phyloP scores from a whole-genome alignment of 2,113 vertebrate species.

The Romanogobio albipinnatus region DNA sequence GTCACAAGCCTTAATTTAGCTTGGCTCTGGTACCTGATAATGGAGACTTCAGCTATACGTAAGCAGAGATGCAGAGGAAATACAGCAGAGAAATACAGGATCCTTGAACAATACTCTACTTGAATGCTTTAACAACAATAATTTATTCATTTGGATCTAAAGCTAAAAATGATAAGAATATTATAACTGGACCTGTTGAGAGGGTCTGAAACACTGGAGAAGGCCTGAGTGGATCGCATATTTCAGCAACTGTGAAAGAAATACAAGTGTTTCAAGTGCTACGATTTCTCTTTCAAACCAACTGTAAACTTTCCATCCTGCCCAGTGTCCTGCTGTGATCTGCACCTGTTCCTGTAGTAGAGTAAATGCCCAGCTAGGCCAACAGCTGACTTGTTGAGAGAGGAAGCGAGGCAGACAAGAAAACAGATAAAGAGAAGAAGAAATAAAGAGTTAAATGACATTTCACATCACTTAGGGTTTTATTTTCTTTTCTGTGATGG shows the following conservation, averaged over 20 bases:
- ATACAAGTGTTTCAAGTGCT: slow-evolving; percentile 10
- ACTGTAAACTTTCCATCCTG: slow-evolving; percentile 26
- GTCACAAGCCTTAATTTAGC: slow-evolving; percentile 42
- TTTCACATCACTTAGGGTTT: not conserved
- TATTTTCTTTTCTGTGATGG: not conserved
- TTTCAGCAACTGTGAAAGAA: slow-evolving; percentile 4
- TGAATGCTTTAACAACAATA: not conserved
- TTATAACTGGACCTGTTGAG: not conserved
- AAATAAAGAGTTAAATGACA: not conserved
- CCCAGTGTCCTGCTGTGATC: slow-evolving; percentile 19
- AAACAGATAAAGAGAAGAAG: not conserved
- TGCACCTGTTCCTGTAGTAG: slow-evolving; percentile 29
- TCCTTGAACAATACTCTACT: not conserved
- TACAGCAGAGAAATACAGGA: not conserved
- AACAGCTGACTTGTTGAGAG: slow-evolving; percentile 36
- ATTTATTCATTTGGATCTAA: not conserved
- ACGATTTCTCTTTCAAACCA: slow-evolving; percentile 17
- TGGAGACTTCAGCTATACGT: slow-evolving; percentile 40
- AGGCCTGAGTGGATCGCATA: slow-evolving; percentile 1
- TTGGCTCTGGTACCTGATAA: slow-evolving; percentile 50
- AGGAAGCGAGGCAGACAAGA: not conserved
- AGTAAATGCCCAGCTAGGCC: slow-evolving; percentile 3
- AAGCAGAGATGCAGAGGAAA: slow-evolving; percentile 40
- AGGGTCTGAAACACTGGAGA: not conserved
- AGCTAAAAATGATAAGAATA: not conserved